Evolutionary conservation across 2,113 vertebrate genomes (phyloP), one percentile per base, ranked within the genome.

Genomic region (Sinocyclocheilus grahami): DNA sequence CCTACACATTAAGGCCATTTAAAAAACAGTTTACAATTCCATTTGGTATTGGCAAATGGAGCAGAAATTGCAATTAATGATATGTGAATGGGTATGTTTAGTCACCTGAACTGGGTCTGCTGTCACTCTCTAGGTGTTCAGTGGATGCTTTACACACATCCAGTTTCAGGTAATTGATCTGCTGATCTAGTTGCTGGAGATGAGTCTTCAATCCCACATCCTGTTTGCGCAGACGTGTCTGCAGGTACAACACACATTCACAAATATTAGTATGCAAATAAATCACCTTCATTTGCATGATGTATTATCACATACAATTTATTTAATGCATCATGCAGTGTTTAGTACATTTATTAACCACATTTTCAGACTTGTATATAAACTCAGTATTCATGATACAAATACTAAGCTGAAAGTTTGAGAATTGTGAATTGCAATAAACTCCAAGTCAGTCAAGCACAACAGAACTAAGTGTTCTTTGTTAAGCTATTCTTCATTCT

Each of bases 61-160:
- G 22, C 22, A 14, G 22, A 48, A 75, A 75, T 75, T 24, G 24
- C 72, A 75, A 22, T 39, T 9, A 69, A 62, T 86, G 22, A 55
- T 37, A 7, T 76, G 27, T n/a, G 20, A 80, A 27, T 75, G 14
- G 75, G 46, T 39, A 48, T 51, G 0, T 69, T 48, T 55, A 27
- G 72, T 91, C 91, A 98, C 98, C 97, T 92, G 98, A 99, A 92
- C 98, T 99, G 84, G 97, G 98, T 27, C 98, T 93, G 92, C 98
- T 99, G 95, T 99, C 97, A 1, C 95, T 96, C 85, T 99, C 98
- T 55, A 94, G 91, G 79, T 95, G 96, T 88, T 97, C 97, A 1
- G 91, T 91, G 75, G 96, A 95, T 3, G 94, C 93, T 48, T 97
- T 95, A 89, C 89, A 93, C 71, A 96, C 95, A 0, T 96, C 97